A percentile compares a stretch with the other conserved stretches of the same genome.
phyloP scores from a whole-genome alignment of 2,113 vertebrate genomes.

The Calidris pugnax region DNA sequence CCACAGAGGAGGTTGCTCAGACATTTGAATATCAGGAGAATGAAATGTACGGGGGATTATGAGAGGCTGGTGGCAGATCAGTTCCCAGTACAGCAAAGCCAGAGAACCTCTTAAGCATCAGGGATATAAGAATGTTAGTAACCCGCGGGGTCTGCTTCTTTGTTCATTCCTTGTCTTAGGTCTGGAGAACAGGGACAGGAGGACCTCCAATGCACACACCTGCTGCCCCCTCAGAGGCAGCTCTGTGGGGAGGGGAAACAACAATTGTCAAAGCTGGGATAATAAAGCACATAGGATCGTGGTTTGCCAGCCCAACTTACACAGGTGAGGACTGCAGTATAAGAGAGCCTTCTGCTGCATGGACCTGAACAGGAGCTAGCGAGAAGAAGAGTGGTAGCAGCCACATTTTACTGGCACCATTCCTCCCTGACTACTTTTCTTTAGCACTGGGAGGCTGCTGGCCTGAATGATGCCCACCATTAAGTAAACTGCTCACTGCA shows the following conservation, averaged over 20 bases:
- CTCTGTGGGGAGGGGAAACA: neutral
- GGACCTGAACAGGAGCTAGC: neutral
- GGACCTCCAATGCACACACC: neutral
- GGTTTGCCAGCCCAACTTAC: neutral
- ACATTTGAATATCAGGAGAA: neutral
- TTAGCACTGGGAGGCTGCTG: neutral
- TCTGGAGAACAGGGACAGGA: neutral
- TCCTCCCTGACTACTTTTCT: neutral
- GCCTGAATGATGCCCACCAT: neutral
- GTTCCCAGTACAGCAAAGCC: neutral
- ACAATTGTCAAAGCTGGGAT: neutral
- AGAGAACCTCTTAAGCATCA: neutral
- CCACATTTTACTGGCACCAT: neutral
- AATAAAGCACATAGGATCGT: accelerated
- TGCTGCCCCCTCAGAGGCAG: neutral
- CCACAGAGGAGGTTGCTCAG: neutral
- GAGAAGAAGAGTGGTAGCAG: neutral
- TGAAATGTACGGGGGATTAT: neutral
- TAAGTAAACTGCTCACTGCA: neutral
- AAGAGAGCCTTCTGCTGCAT: neutral
- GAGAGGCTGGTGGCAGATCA: neutral
- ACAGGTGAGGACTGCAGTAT: neutral
- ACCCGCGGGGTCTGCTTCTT: neutral
- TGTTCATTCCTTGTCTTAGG: neutral
- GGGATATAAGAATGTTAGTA: neutral